phyloP scores from a whole-genome alignment of 1,140 invertebrate genomes.

The Hirudo medicinalis region DNA sequence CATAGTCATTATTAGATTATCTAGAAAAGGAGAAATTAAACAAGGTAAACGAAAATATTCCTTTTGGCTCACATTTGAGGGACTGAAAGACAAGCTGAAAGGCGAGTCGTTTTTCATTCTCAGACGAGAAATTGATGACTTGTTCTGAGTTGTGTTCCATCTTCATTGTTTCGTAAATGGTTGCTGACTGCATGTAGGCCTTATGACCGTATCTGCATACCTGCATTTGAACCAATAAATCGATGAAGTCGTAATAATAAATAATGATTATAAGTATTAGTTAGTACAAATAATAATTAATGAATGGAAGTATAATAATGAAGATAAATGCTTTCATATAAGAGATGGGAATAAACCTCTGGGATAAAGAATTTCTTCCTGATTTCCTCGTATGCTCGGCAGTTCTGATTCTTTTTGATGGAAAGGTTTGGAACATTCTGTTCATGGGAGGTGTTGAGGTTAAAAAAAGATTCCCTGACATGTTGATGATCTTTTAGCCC shows the following conservation, averaged over 20 bases:
- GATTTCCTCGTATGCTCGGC: too few species aligned
- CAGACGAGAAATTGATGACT: conserved; percentile 16
- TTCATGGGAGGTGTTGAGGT: too few species aligned
- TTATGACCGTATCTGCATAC: not conserved
- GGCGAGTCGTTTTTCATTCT: conserved; percentile 29
- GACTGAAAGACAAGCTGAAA: conserved; percentile 32
- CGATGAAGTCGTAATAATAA: not conserved
- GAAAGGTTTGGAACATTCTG: too few species aligned
- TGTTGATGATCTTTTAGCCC: too few species aligned
- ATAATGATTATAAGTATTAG: not conserved
- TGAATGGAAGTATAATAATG: not conserved
- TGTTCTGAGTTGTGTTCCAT: not conserved
- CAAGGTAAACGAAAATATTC: not conserved
- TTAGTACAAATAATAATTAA: conserved; percentile 9
- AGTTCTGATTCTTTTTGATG: too few species aligned
- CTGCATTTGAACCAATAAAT: not conserved
- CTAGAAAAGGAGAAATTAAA: too few species aligned
- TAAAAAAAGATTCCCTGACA: too few species aligned
- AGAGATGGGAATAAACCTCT: too few species aligned
- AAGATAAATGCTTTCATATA: not conserved
- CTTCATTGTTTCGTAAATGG: not conserved
- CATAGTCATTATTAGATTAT: too few species aligned
- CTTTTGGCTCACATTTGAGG: conserved; percentile 33
- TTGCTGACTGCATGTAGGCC: not conserved
- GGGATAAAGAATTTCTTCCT: too few species aligned